Evolutionary conservation across 2,888 invertebrate genomes (phyloP), one percentile per base, ranked within the genome.

Genomic region (Drosophila pseudotalamancana): DNA sequence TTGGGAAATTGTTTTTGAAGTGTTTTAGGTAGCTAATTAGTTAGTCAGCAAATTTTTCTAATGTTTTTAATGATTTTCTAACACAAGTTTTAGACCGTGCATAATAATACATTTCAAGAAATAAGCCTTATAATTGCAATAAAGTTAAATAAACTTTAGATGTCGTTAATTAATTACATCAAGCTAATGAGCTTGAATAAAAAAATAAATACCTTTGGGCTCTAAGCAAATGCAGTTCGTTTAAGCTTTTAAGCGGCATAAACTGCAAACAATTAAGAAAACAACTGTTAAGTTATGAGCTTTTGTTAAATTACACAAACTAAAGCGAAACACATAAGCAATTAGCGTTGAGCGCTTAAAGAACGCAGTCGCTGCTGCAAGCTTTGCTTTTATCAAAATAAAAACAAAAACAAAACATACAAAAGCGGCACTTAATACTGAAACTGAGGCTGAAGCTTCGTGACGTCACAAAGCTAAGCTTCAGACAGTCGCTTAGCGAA

Each of bases 391-490:
- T 8, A 12, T 27, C 62, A 51, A 57, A 50, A 70, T 35, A 70
- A 62, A 78, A 61, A 59, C 23, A 35, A 76, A 32, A 63, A 43
- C 49, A 54, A 56, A 57, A 51, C n/a, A 45, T 11, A 25, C 32
- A 29, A 43, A 48, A 54, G 45, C 40, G 21, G 19, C 37, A 37
- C 37, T 42, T 31, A 53, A 53, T 37, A n/a, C n/a, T n/a, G 54
- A 48, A 53, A 35, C 59, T 54, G 35, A 63, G 50, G 59, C 60
- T 62, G 51, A 61, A 54, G 76, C 76, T 71, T 35, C 21, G 59
- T 82, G 87, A 82, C 88, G 82, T 82, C 82, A 82, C 60, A 62
- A 18, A 59, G 73, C 56, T 59, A 21, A 67, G 85, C 67, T 68
- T 51, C 40, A 32, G 27, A 31, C 48, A 48, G 31, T n/a, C 43